Percentiles rank a stretch among this genome's conserved stretches.
phyloP scores from a whole-genome alignment of 2,888 invertebrate genomes.

The Rosalia funebris region DNA sequence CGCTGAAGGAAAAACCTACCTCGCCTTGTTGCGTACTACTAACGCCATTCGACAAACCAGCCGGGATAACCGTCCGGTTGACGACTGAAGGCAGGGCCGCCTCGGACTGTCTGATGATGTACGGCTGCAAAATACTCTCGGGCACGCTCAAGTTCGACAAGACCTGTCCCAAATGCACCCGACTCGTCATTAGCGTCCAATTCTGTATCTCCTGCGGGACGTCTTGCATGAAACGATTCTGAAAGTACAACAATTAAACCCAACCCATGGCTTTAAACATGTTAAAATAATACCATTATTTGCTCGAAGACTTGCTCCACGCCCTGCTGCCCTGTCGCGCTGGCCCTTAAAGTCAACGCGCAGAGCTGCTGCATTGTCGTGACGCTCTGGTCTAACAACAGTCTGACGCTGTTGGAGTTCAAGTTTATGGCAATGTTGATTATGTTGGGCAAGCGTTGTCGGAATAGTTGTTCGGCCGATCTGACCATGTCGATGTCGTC shows the following conservation, averaged over 20 bases:
- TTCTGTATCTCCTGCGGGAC: constrained; percentile 57
- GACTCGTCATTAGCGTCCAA: constrained; percentile 56
- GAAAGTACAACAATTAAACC: constrained; percentile 20
- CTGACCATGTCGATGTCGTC: constrained; percentile 60
- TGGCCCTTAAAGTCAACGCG: constrained; percentile 56
- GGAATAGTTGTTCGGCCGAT: constrained; percentile 56
- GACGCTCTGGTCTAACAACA: constrained; percentile 53
- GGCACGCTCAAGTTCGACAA: constrained; percentile 54
- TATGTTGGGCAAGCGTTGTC: constrained; percentile 57
- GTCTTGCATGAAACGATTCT: constrained; percentile 56
- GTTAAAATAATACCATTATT: constrained; percentile 55
- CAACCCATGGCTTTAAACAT: too few relatives aligned
- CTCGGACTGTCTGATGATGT: constrained; percentile 54
- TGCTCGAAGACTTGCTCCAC: constrained; percentile 60
- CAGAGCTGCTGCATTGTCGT: constrained; percentile 53
- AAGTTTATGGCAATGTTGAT: constrained; percentile 50
- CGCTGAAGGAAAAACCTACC: constrained; percentile 24
- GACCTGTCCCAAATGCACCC: constrained; percentile 52
- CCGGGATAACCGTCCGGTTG: background rate
- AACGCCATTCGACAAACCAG: constrained; percentile 5
- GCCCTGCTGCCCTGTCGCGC: constrained; percentile 60
- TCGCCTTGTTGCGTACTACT: constrained; percentile 36
- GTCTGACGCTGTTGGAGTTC: constrained; percentile 48
- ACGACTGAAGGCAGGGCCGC: constrained; percentile 25
- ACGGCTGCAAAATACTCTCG: constrained; percentile 54